phyloP scores from a whole-genome alignment of 2,888 invertebrate genomes.

The Dendrolimus pini region DNA sequence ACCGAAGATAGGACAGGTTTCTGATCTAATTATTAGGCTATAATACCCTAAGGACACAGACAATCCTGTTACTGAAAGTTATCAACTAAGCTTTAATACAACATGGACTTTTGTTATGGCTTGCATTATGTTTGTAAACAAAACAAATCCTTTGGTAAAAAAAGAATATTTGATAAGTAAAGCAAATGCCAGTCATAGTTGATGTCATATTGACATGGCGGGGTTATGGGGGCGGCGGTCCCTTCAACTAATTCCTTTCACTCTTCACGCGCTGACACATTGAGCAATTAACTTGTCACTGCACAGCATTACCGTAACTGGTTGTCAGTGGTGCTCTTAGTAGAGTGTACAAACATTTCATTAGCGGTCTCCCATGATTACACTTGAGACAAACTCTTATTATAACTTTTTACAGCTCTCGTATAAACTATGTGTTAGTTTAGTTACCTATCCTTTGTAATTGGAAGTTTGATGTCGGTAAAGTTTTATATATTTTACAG shows the following conservation, averaged over 20 bases:
- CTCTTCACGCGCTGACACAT: conserved; percentile 43
- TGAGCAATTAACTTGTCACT: conserved; percentile 61
- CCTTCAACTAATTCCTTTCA: conserved; percentile 31
- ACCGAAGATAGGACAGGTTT: no score
- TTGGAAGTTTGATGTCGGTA: no score
- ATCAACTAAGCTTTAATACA: no score
- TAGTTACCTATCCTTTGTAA: neutral
- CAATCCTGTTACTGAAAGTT: no score
- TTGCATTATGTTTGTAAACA: no score
- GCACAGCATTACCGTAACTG: conserved; percentile 29
- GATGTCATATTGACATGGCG: conserved; percentile 1
- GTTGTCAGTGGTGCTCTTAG: neutral
- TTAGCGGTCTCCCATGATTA: neutral
- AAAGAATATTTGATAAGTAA: neutral
- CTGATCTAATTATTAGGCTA: no score
- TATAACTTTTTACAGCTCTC: neutral
- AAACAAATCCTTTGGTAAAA: no score
- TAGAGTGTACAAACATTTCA: neutral
- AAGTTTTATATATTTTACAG: no score
- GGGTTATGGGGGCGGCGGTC: conserved; percentile 19
- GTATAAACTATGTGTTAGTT: neutral
- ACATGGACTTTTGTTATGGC: no score
- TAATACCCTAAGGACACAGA: no score
- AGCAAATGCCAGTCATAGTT: conserved; percentile 1
- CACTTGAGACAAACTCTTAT: neutral